Base-by-base conservation (phyloP, 2,888 invertebrate genomes). In the Dicycla oo region DNA sequence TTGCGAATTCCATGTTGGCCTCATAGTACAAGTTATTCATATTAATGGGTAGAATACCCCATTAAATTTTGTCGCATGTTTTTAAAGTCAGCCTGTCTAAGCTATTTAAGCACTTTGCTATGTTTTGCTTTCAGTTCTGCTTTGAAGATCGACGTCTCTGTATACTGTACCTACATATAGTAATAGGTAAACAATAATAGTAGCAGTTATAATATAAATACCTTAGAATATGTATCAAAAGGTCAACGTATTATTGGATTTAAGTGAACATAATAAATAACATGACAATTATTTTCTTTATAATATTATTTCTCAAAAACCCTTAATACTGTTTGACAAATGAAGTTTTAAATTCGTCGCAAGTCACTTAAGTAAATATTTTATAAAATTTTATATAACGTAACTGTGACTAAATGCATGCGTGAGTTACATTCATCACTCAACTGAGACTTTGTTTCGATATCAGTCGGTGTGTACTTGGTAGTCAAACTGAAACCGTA, bases 401-500 rank as follows among this genome's bases (percentile, higher is more conserved):
- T 40, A 40, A 49, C 43, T 49, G 61, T 67, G 23, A 26, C 26
- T 51, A 49, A 72, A 66, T 60, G n/a, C 61, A 49, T 71, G 38
- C n/a, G 43, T 53, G 60, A 62, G 13, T 30, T 58, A 26, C 20
- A 76, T 76, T 63, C 53, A 67, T 77, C 64, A 75, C 34, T 30
- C 40, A 53, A 47, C n/a, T 26, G 45, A 8, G 49, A 18, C 23
- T 34, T 30, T 38, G 43, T 54, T 69, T 69, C 11, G n/a, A 54
- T 54, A 26, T 45, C 34, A 45, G 15, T 67, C n/a, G 20, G 15
- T 26, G 7, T 68, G 4, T 49, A 38, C 7, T 53, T 43, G 43
- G 4, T 43, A 43, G 15, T 43, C 3, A 15, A 43, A 43, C 43
- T 43, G 15, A 43, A 43, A 43, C 15, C 43, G 15, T 43, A 2